Evolutionary conservation across 2,113 vertebrate genomes (phyloP).

Genomic region (Neolamprologus modestus): DNA sequence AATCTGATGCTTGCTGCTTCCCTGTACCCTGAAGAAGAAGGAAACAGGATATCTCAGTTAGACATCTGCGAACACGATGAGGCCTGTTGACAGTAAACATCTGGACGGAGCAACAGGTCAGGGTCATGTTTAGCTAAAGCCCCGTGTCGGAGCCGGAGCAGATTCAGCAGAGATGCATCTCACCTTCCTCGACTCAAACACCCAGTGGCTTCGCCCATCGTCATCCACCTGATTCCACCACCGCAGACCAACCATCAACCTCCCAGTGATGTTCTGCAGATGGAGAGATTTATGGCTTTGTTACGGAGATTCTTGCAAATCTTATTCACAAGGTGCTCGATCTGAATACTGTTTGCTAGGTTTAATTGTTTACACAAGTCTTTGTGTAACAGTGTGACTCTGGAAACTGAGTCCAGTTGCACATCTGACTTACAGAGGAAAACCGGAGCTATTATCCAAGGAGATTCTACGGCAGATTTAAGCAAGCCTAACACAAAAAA

Average conservation of each 20-base stretch:
- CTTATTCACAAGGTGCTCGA: no score
- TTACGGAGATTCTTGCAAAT: background rate
- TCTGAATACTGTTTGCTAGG: fast-evolving
- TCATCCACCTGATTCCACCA: constrained; percentile 99
- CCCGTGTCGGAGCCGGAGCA: fast-evolving
- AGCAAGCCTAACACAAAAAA: fast-evolving
- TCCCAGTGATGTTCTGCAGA: constrained; percentile 82
- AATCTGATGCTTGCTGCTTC: constrained; percentile 73
- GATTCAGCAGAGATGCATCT: fast-evolving
- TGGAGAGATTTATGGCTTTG: background rate
- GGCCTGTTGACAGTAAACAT: background rate
- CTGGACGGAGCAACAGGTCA: background rate
- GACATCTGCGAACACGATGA: background rate
- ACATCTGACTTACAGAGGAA: background rate
- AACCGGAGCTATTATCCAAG: background rate
- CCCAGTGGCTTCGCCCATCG: constrained; percentile 89
- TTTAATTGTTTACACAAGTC: background rate
- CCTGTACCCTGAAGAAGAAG: constrained; percentile 27
- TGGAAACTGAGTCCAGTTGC: background rate
- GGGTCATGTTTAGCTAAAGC: background rate
- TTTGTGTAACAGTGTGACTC: background rate
- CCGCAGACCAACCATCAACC: constrained; percentile 89
- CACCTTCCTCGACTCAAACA: constrained; percentile 93
- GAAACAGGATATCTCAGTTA: constrained; percentile 18
- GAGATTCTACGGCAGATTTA: background rate